Conservation (phyloP, 2,797 vertebrate genomes). For the Staurois parvus region DNA sequence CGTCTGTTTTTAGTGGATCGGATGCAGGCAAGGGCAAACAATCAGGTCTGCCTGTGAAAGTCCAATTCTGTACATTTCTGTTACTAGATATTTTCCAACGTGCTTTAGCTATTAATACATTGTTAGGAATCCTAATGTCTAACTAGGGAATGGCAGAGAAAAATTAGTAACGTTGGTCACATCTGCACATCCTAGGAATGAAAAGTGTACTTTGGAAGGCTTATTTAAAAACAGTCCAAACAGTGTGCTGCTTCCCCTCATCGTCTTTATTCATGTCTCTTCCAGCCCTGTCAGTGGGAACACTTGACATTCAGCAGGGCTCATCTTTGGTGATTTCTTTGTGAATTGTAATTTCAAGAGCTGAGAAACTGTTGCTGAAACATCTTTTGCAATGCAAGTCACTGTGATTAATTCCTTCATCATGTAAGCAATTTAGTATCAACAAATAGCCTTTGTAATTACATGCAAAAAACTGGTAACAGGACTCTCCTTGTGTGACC, state of each 20-base stretch:
- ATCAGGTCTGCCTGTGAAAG: too few relatives aligned
- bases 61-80: too few relatives aligned
- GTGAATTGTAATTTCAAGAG: not conserved
- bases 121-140: too few relatives aligned
- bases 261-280: not conserved
- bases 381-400: not conserved
- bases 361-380: not conserved
- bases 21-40: too few relatives aligned
- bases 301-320: slow-evolving; percentile 2
- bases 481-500: slow-evolving; percentile 2
- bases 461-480: not conserved
- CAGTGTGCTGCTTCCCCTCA: not conserved
- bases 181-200: too few relatives aligned
- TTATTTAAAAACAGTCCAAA: not conserved
- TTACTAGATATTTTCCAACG: too few relatives aligned
- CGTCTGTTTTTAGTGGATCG: too few relatives aligned
- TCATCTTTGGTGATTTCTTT: not conserved
- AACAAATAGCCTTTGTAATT: slow-evolving; percentile 4
- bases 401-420: not conserved
- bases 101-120: too few relatives aligned
- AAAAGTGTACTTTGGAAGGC: too few relatives aligned
- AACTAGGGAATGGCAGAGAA: too few relatives aligned
- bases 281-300: not conserved
- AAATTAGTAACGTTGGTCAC: too few relatives aligned
- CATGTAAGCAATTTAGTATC: not conserved